Conservation (phyloP, 2,113 vertebrate genomes). For the Tylochromis polylepis region DNA sequence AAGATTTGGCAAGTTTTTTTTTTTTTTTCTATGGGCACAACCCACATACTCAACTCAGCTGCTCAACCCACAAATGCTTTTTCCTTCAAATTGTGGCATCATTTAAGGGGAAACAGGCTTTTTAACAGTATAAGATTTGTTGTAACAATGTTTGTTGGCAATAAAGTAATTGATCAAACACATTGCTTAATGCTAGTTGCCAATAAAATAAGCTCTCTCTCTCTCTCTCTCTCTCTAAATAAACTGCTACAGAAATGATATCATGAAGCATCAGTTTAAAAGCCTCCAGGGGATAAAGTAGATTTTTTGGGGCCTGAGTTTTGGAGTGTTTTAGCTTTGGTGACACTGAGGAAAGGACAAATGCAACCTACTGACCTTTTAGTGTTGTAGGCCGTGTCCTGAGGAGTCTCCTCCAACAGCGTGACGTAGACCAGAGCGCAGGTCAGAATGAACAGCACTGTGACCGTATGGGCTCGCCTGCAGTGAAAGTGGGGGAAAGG, state of each 20-base stretch:
- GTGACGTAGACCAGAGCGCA: slow-evolving; percentile 93
- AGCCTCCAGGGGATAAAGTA: not conserved
- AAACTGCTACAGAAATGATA: not conserved
- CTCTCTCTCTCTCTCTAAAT: not conserved
- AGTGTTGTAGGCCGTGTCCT: slow-evolving; percentile 93
- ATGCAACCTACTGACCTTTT: slow-evolving; percentile 79
- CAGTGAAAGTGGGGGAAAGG: slow-evolving; percentile 2
- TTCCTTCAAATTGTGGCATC: not conserved
- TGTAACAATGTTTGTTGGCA: no score
- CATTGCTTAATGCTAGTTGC: not conserved
- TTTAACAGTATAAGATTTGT: not conserved
- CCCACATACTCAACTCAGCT: not conserved
- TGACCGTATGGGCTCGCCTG: slow-evolving; percentile 94
- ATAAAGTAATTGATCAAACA: not conserved
- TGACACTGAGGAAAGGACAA: not conserved
- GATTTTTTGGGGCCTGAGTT: not conserved
- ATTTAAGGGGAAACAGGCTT: not conserved
- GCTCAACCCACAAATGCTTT: not conserved
- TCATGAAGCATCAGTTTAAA: not conserved
- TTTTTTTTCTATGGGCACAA: not conserved
- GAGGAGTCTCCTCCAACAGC: slow-evolving; percentile 92
- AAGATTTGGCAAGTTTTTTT: not conserved
- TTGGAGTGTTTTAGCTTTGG: not conserved
- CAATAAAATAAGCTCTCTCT: not conserved
- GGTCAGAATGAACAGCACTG: slow-evolving; percentile 93